Percentiles rank a stretch among this genome's conserved stretches.
Conservation (phyloP, 92 coral and sea anemone genomes). For the Epizoanthus scotinus region DNA sequence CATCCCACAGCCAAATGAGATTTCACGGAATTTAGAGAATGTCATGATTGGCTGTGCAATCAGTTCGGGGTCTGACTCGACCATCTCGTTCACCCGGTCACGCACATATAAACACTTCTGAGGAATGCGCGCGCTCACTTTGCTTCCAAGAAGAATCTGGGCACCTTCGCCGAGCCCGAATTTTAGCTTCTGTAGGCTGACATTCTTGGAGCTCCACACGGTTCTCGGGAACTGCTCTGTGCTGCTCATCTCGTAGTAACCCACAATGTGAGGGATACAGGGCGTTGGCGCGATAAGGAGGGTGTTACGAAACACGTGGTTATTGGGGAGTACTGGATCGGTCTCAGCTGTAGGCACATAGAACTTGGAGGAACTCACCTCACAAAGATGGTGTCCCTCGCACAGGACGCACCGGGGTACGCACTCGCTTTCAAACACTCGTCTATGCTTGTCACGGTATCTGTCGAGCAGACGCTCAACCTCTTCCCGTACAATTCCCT, state of each 20-base stretch:
- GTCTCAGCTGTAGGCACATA: slow-evolving; percentile 49
- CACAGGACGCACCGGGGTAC: slow-evolving; percentile 81
- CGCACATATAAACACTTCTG: slow-evolving; percentile 89
- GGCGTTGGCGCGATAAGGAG: slow-evolving; percentile 55
- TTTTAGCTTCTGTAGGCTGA: slow-evolving; percentile 77
- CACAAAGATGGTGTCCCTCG: slow-evolving; percentile 74
- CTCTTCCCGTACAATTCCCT: slow-evolving; percentile 74
- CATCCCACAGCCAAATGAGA: slow-evolving; percentile 87
- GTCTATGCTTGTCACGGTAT: slow-evolving; percentile 76
- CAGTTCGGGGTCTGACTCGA: slow-evolving; percentile 63
- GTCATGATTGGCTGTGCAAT: slow-evolving; percentile 79
- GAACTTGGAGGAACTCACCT: slow-evolving; percentile 62
- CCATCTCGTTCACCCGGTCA: slow-evolving; percentile 74
- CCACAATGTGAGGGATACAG: slow-evolving; percentile 84
- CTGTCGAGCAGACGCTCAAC: slow-evolving; percentile 71
- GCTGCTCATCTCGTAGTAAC: slow-evolving; percentile 85
- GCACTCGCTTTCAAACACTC: slow-evolving; percentile 77
- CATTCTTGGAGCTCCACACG: slow-evolving; percentile 72
- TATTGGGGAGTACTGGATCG: slow-evolving; percentile 15
- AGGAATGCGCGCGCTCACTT: slow-evolving; percentile 81
- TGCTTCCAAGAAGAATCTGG: slow-evolving; percentile 67
- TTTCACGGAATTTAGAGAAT: slow-evolving; percentile 64
- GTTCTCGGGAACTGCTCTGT: slow-evolving; percentile 73
- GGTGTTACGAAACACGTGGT: slow-evolving; percentile 22
- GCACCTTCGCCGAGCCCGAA: slow-evolving; percentile 75